Evolutionary conservation across 2,797 vertebrate genomes (phyloP).

Genomic region (Anas flavirostris): DNA sequence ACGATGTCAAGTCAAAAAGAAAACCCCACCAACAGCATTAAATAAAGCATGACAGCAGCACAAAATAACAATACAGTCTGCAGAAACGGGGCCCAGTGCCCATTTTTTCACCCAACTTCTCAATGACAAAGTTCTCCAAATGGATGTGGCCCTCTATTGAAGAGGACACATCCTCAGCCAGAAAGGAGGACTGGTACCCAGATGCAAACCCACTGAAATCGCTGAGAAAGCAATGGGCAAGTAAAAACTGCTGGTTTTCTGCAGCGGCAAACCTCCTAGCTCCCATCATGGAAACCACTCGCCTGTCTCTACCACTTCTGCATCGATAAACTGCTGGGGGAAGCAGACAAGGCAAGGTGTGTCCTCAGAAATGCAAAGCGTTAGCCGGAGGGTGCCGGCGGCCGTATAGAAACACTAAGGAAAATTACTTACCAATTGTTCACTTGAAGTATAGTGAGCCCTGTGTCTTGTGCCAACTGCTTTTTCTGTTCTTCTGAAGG

Average conservation of each 20-base stretch:
- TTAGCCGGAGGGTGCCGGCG: slow-evolving; percentile 79
- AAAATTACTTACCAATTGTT: slow-evolving; percentile 94
- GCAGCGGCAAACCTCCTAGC: neutral
- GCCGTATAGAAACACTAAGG: slow-evolving; percentile 75
- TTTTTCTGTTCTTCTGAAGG: slow-evolving; percentile 99
- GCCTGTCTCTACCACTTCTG: slow-evolving; percentile 75
- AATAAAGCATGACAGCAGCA: neutral
- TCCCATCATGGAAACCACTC: slow-evolving; percentile 37
- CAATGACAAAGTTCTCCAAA: neutral
- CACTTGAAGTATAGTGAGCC: slow-evolving; percentile 99
- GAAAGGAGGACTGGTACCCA: neutral
- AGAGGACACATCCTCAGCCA: neutral
- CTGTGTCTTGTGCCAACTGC: slow-evolving; percentile 99
- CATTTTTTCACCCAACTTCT: neutral
- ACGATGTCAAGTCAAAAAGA: neutral
- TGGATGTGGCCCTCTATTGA: neutral
- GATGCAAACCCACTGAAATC: neutral
- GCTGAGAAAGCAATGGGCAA: neutral
- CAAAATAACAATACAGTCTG: neutral
- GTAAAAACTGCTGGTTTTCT: neutral
- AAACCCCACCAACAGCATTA: neutral
- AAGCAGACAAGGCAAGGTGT: slow-evolving; percentile 72
- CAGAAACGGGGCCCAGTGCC: neutral
- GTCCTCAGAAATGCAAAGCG: slow-evolving; percentile 81
- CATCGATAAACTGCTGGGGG: slow-evolving; percentile 78